These are phyloP conservation scores for Cricetomys ansorgei DNA, from an alignment of 2,113 vertebrate species.

Conservation along the genomic window DNA sequence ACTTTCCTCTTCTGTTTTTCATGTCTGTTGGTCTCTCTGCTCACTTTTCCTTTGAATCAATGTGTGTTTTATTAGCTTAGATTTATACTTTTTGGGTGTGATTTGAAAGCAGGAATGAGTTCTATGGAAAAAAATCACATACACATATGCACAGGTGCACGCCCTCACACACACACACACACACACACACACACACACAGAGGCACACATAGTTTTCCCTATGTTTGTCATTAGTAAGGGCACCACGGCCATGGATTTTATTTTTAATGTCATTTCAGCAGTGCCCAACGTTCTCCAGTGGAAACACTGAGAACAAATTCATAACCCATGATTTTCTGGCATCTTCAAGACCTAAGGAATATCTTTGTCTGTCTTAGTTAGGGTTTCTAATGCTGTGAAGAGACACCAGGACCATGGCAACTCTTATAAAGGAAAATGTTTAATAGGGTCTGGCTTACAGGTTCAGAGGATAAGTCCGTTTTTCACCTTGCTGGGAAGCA, in stretches of 20 bases:
- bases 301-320: neutral
- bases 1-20: neutral
- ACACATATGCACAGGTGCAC: neutral
- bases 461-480: too few species aligned
- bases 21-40: neutral
- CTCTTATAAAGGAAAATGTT: too few species aligned
- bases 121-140: neutral
- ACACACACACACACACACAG: neutral
- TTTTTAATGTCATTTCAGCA: neutral
- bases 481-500: too few species aligned
- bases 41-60: neutral
- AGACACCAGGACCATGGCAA: too few species aligned
- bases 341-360: neutral
- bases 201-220: neutral
- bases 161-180: neutral
- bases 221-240: neutral
- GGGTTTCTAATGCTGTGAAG: too few species aligned
- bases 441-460: too few species aligned
- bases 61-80: neutral
- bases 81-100: neutral
- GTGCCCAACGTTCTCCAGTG: neutral
- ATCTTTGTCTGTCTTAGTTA: neutral
- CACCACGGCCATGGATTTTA: neutral
- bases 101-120: constrained; percentile 33
- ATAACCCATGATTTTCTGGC: neutral